Conservation (phyloP, 2,113 vertebrate genomes). For the Tauraco erythrolophus region DNA sequence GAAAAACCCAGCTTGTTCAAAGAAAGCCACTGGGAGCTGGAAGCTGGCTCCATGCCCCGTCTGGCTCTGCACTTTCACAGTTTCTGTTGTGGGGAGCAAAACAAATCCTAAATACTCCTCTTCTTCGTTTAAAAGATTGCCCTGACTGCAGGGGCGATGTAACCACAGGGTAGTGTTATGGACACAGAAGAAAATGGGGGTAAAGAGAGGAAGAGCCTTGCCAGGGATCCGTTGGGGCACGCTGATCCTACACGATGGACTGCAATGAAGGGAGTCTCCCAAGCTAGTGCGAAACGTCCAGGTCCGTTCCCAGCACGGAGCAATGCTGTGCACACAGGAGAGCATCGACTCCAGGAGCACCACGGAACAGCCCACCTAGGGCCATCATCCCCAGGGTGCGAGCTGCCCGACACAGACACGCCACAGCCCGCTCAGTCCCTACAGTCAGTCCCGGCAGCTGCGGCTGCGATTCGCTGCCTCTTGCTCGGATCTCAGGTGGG, state of each 20-base stretch:
- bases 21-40: neutral
- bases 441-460: neutral
- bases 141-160: neutral
- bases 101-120: neutral
- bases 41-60: fast-evolving
- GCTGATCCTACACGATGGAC: fast-evolving
- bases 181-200: neutral
- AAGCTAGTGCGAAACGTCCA: fast-evolving
- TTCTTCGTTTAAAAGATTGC: neutral
- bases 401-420: fast-evolving
- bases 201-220: neutral
- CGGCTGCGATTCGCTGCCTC: fast-evolving
- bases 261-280: neutral
- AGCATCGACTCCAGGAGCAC: fast-evolving
- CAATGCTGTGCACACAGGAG: neutral
- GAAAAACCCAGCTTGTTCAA: neutral
- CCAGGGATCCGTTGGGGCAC: neutral
- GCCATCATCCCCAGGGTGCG: neutral
- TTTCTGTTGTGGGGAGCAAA: slow-evolving; percentile 1
- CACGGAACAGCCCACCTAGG: neutral
- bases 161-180: neutral
- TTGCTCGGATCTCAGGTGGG: fast-evolving
- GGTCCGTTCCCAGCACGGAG: neutral
- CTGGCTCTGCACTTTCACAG: neutral
- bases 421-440: fast-evolving